These are phyloP conservation scores for Caenorhabditis briggsae DNA, from an alignment of 1,140 invertebrate genomes.

Conservation along the genomic window DNA sequence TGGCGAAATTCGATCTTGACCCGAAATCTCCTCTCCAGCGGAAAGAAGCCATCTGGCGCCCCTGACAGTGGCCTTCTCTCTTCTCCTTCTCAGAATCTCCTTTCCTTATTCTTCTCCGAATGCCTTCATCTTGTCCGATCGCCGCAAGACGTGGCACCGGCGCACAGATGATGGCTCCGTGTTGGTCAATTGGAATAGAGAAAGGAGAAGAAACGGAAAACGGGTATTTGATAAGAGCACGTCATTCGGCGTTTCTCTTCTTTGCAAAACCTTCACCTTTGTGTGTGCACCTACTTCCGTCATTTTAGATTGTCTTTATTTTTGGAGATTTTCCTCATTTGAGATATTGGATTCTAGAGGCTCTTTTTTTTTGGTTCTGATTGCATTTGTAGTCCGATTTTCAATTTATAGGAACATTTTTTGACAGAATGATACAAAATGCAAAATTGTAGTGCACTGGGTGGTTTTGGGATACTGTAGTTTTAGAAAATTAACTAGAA, in stretches of 20 bases:
- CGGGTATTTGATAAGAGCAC: conserved; percentile 29
- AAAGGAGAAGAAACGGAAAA: neutral
- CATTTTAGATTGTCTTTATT: neutral
- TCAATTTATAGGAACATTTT: no score
- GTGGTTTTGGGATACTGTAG: no score
- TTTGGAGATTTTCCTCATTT: no score
- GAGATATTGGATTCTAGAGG: no score
- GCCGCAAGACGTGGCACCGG: conserved; percentile 17
- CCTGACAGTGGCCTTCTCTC: neutral
- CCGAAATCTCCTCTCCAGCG: conserved; percentile 3
- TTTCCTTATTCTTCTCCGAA: no score
- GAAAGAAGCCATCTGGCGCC: conserved; percentile 34
- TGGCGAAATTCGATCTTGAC: conserved; percentile 24
- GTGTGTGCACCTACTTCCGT: conserved; percentile 3
- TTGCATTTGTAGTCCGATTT: no score
- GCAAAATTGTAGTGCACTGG: no score
- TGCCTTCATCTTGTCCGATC: no score
- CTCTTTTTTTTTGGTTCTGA: no score
- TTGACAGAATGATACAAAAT: no score
- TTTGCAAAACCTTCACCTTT: neutral
- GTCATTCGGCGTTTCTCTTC: neutral
- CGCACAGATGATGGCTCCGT: conserved; percentile 2
- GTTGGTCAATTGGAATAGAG: neutral
- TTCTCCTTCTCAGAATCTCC: neutral
- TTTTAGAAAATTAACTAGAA: no score